Conservation (phyloP, 2,888 invertebrate species). For the Calameuta filiformis region DNA sequence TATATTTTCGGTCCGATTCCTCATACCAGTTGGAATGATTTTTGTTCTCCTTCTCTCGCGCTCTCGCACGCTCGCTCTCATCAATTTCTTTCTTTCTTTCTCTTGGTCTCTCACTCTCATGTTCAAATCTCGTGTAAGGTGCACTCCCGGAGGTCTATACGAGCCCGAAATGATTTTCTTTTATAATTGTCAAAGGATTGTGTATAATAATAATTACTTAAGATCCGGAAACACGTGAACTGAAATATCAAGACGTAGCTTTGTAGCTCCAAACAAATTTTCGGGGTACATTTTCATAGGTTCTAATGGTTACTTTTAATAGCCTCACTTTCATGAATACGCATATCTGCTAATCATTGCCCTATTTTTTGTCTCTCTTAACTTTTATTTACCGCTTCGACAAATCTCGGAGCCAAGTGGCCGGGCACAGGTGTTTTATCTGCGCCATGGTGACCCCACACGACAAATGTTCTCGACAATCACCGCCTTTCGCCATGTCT, state of each 20-base stretch:
- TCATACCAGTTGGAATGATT: constrained; percentile 24
- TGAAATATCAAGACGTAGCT: background rate
- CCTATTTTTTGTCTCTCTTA: background rate
- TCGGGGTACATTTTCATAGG: background rate
- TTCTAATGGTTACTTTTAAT: background rate
- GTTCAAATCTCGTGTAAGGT: constrained; percentile 24
- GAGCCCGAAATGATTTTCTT: constrained; percentile 15
- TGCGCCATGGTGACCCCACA: constrained; percentile 12
- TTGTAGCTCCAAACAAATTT: background rate
- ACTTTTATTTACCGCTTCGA: background rate
- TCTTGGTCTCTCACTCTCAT: constrained; percentile 27
- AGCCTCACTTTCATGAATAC: background rate
- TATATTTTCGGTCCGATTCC: constrained; percentile 8
- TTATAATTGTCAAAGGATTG: background rate
- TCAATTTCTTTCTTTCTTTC: constrained; percentile 14
- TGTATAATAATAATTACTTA: background rate
- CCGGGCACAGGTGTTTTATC: background rate
- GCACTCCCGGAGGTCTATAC: constrained; percentile 20
- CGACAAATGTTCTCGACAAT: constrained; percentile 17
- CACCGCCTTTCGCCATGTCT: constrained; percentile 9
- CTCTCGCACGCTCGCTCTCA: constrained; percentile 29
- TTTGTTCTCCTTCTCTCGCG: constrained; percentile 19
- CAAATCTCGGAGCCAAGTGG: background rate
- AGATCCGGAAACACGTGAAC: background rate
- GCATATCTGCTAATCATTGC: background rate